Evolutionary conservation across 2,797 vertebrate species (phyloP), one percentile per base, ranked within the genome.

Genomic region (Allobates femoralis): DNA sequence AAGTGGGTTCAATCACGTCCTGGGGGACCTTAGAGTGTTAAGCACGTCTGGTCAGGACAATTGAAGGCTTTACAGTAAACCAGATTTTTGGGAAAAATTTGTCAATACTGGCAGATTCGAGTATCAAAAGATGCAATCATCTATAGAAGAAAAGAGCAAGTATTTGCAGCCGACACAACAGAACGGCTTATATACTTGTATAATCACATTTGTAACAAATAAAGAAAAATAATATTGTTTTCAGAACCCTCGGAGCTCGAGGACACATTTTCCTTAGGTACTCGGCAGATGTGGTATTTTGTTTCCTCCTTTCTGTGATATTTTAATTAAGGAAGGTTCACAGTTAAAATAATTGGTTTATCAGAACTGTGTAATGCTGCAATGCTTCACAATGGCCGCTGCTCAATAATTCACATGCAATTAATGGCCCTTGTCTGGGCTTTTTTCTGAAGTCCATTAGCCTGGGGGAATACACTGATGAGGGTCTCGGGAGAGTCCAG

Each of bases 261-360:
- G 11, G 4, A 21, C 7, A 50, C 66, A 73, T 56, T 82, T 56
- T 41, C 28, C 11, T 55, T 2, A 15, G 30, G 28, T 10, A n/a
- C 56, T 69, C 6, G 34, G 10, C 55, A 74, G 28, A 50, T 15
- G 26, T 28, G 2, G 23, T 28, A 26, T 28, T 41, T 32, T 37
- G 34, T 37, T 53, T 14, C 30, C 51, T 86, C 12, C 62, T 83
- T 55, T 62, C 66, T 18, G 81, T 66, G 69, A 62, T 84, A 51
- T 81, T 74, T 67, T 84, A 87, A 87, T 87, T 87, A 84, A 85
- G 81, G 53, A 84, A 84, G 80, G 86, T 87, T 81, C 76, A 74
- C 86, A 66, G 82, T 84, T 87, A 80, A 84, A 80, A 85, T 88
- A 88, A 88, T 88, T 85, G 77, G 77, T 74, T 85, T 88, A 85